phyloP scores from a whole-genome alignment of 2,797 vertebrate genomes.

The Labroides dimidiatus region DNA sequence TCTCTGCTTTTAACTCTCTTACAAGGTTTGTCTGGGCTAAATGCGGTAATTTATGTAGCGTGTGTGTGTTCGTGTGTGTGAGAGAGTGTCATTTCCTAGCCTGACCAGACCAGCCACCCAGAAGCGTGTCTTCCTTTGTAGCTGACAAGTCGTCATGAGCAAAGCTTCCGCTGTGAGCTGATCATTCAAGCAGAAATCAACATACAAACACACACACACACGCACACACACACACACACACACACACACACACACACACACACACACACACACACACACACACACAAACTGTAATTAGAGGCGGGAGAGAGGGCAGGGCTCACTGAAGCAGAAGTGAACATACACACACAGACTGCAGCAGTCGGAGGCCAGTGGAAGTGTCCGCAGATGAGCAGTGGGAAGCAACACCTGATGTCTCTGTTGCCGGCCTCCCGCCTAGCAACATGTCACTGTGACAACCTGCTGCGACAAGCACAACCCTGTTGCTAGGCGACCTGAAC shows the following conservation, averaged over 20 bases:
- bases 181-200: constrained; percentile 70
- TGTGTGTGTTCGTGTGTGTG: constrained; percentile 12
- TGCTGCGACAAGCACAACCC: constrained; percentile 70
- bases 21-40: constrained; percentile 41
- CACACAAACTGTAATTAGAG: constrained; percentile 57
- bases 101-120: constrained; percentile 57
- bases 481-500: constrained; percentile 83
- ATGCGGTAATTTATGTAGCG: constrained; percentile 39
- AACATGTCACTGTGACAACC: constrained; percentile 73
- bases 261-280: no score
- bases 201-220: constrained; percentile 52
- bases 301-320: constrained; percentile 51
- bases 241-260: constrained; percentile 11
- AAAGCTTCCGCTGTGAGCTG: constrained; percentile 68
- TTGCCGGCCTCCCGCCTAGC: constrained; percentile 76
- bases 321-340: constrained; percentile 65
- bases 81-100: constrained; percentile 36
- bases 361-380: constrained; percentile 66
- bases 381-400: constrained; percentile 75
- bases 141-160: constrained; percentile 65
- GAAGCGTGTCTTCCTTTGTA: constrained; percentile 69
- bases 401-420: constrained; percentile 84
- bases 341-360: constrained; percentile 41
- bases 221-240: constrained; percentile 16
- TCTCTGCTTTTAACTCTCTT: constrained; percentile 28